Evolutionary conservation across 2,888 invertebrate genomes (phyloP).

Genomic region (Nemapogon koenigi): DNA sequence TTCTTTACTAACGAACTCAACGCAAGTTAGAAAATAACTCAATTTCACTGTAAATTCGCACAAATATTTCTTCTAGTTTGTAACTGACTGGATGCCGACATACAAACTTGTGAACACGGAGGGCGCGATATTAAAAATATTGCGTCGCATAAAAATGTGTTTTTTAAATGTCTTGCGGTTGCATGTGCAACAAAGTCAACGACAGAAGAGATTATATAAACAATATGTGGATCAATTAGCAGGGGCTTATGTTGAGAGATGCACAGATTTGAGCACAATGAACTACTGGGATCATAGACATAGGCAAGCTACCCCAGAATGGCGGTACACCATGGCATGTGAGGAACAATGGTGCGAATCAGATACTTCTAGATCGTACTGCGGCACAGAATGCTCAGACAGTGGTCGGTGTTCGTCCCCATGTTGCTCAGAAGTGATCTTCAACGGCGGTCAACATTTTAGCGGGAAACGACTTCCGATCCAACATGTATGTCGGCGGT

Average conservation of each 20-base stretch:
- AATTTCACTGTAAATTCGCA: slow-evolving; percentile 41
- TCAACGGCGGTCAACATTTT: slow-evolving; percentile 56
- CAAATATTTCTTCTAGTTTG: slow-evolving; percentile 16
- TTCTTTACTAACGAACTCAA: background rate
- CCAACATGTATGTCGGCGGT: slow-evolving; percentile 34
- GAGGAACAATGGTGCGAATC: slow-evolving; percentile 41
- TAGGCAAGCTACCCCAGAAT: slow-evolving; percentile 35
- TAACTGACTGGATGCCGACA: slow-evolving; percentile 32
- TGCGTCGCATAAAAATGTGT: slow-evolving; percentile 52
- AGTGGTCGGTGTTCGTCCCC: slow-evolving; percentile 54
- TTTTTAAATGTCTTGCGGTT: slow-evolving; percentile 62
- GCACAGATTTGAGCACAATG: slow-evolving; percentile 36
- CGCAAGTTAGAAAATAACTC: background rate
- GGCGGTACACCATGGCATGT: slow-evolving; percentile 38
- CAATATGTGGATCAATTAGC: slow-evolving; percentile 56
- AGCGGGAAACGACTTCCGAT: slow-evolving; percentile 37
- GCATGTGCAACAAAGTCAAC: slow-evolving; percentile 58
- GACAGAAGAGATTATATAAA: slow-evolving; percentile 56
- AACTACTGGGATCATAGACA: slow-evolving; percentile 36
- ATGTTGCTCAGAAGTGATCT: slow-evolving; percentile 59
- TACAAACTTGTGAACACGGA: slow-evolving; percentile 33
- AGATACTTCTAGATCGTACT: slow-evolving; percentile 36
- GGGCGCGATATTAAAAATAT: slow-evolving; percentile 25
- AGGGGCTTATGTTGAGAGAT: slow-evolving; percentile 51
- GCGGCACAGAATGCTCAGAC: slow-evolving; percentile 42